Evolutionary conservation across 2,113 vertebrate genomes (phyloP).

Genomic region (Rhineura floridana): DNA sequence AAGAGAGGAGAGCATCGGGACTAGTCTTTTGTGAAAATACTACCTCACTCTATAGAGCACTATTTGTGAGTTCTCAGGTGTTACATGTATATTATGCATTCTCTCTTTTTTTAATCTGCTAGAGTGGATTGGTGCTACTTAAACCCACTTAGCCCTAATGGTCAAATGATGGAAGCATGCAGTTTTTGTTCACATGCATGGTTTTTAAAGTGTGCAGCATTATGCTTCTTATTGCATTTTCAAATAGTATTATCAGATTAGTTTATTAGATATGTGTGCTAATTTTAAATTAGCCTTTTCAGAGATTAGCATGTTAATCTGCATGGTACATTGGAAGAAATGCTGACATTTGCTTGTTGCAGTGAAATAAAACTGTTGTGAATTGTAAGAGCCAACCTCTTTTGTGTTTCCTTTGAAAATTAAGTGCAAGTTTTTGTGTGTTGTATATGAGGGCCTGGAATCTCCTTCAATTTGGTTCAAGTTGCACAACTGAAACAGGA

Average conservation of each 20-base stretch:
- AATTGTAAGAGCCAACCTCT: slow-evolving; percentile 15
- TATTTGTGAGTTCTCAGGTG: slow-evolving; percentile 92
- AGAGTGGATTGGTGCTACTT: slow-evolving; percentile 73
- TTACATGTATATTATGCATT: slow-evolving; percentile 69
- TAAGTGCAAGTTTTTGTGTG: slow-evolving; percentile 36
- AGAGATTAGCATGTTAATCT: neutral
- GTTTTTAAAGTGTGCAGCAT: slow-evolving; percentile 63
- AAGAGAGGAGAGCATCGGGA: slow-evolving; percentile 91
- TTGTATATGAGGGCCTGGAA: slow-evolving; percentile 42
- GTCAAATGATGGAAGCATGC: slow-evolving; percentile 78
- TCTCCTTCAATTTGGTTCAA: slow-evolving; percentile 48
- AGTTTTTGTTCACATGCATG: slow-evolving; percentile 75
- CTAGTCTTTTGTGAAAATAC: slow-evolving; percentile 98
- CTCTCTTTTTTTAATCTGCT: slow-evolving; percentile 68
- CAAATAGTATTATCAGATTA: slow-evolving; percentile 59
- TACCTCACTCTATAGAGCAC: slow-evolving; percentile 90
- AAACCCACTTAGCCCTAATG: slow-evolving; percentile 61
- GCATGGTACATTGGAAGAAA: neutral
- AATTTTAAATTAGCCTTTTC: slow-evolving; percentile 8
- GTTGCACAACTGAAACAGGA: slow-evolving; percentile 45
- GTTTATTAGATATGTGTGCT: slow-evolving; percentile 53
- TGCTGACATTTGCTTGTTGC: slow-evolving; percentile 31
- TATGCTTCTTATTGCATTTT: slow-evolving; percentile 67
- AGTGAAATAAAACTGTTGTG: slow-evolving; percentile 42
- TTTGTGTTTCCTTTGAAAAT: slow-evolving; percentile 47